phyloP scores from a whole-genome alignment of 1,140 invertebrate species.

The Grapholita molesta region DNA sequence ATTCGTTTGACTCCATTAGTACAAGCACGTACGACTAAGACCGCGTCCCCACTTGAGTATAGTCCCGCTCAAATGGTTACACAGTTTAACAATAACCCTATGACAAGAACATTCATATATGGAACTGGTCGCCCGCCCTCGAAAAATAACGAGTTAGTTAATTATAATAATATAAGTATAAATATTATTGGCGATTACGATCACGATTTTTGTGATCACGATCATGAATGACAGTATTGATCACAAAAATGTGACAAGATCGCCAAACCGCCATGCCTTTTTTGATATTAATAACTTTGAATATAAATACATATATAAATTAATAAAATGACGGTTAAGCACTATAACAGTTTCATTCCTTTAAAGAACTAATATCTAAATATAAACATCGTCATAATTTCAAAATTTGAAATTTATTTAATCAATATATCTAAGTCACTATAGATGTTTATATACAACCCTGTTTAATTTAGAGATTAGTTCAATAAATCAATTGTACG shows the following conservation, averaged over 20 bases:
- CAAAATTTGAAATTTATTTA: not conserved
- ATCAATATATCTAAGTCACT: not conserved
- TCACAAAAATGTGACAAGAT: not conserved
- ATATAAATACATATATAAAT: no score
- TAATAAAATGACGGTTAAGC: no score
- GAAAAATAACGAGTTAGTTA: not conserved
- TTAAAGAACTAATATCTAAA: not conserved
- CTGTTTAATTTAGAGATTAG: not conserved
- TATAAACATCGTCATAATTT: not conserved
- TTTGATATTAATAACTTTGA: no score
- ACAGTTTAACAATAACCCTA: not conserved
- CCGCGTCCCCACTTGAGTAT: not conserved
- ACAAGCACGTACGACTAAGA: conserved; percentile 1
- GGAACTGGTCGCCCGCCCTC: not conserved
- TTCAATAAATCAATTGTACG: not conserved
- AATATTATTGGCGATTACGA: not conserved
- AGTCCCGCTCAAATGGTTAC: conserved; percentile 2
- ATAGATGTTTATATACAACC: not conserved
- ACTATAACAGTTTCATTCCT: not conserved
- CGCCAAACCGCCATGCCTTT: no score
- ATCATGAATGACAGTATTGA: not conserved
- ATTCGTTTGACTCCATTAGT: conserved; percentile 34
- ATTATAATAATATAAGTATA: not conserved
- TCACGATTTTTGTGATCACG: not conserved
- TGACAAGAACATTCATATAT: conserved; percentile 15